Evolutionary conservation across 2,797 vertebrate genomes (phyloP), one percentile per base, ranked within the genome.

Genomic region (Trematomus bernacchii): DNA sequence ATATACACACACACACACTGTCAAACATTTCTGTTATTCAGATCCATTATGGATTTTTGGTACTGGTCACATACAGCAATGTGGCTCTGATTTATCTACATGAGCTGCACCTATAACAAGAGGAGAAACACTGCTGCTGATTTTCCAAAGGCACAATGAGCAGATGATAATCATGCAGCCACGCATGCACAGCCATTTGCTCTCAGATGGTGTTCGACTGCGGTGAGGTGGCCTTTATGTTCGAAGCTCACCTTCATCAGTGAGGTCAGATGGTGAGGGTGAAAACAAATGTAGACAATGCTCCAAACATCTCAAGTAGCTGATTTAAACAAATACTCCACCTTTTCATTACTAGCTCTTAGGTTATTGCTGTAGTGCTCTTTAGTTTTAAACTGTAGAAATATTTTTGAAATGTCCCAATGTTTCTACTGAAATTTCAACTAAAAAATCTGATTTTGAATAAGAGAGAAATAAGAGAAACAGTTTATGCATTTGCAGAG

Each of bases 31-130:
- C 37, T 78, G 27, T 58, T 59, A 69, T 77, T 79, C 58, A 19
- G 62, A 75, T 83, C 68, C 42, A 62, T 82, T 76, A 77, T 80
- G 81, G 71, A 81, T 88, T 78, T 27, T 76, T 18, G 63, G 64
- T 51, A 63, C 47, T 3, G 0, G 42, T 57, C 53, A 77, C 65
- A 53, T 73, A 79, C 50, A 73, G 65, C 72, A 64, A 71, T 2
- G 57, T 47, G 69, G 54, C 72, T 85, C 71, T 77, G 79, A 80
- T 83, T 72, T 81, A 83, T 83, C 81, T 66, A 68, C 70, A 83
- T 66, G 81, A 79, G 79, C 85, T 78, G 58, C 59, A 50, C 16
- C 73, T 84, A 66, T 43, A 83, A 79, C 63, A 78, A 73, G 79
- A 69, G 68, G 66, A 59, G 53, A 57, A 66, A 73, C 73, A 71